These are phyloP conservation scores for Zophobas atratus DNA, from an alignment of 1,140 invertebrate genomes.

Conservation along the genomic window DNA sequence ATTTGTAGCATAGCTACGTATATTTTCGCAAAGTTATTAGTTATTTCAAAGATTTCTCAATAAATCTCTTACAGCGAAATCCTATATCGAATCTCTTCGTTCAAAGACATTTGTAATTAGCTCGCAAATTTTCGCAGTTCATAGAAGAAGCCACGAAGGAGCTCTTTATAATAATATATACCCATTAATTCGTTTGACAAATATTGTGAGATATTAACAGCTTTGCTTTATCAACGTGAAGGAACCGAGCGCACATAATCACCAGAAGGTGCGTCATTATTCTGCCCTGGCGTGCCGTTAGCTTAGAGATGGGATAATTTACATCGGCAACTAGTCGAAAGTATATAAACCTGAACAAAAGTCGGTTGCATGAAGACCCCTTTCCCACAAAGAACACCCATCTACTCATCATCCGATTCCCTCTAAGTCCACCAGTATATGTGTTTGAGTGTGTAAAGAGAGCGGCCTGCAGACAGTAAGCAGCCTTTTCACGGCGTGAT, in stretches of 20 bases:
- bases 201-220: slow-evolving; percentile 23
- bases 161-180: slow-evolving; percentile 8
- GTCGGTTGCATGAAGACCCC: not conserved
- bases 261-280: slow-evolving; percentile 14
- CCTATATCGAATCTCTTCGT: too few relatives aligned
- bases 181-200: slow-evolving; percentile 28
- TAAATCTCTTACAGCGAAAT: too few relatives aligned
- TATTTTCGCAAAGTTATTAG: too few relatives aligned
- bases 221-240: slow-evolving; percentile 5
- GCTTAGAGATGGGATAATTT: slow-evolving; percentile 7
- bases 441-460: slow-evolving; percentile 53
- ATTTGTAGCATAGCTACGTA: too few relatives aligned
- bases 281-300: slow-evolving; percentile 8
- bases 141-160: slow-evolving; percentile 4
- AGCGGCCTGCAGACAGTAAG: slow-evolving; percentile 45
- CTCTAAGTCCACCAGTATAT: slow-evolving; percentile 48
- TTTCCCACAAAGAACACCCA: slow-evolving; percentile 43
- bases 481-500: slow-evolving; percentile 55
- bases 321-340: slow-evolving; percentile 19
- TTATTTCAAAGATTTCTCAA: too few relatives aligned
- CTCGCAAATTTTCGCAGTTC: too few relatives aligned
- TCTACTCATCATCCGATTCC: slow-evolving; percentile 33
- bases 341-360: slow-evolving; percentile 22
- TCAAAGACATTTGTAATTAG: too few relatives aligned
- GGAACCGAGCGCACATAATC: not conserved